phyloP scores from a whole-genome alignment of 1,140 invertebrate genomes.

The Adoxophyes honmai region DNA sequence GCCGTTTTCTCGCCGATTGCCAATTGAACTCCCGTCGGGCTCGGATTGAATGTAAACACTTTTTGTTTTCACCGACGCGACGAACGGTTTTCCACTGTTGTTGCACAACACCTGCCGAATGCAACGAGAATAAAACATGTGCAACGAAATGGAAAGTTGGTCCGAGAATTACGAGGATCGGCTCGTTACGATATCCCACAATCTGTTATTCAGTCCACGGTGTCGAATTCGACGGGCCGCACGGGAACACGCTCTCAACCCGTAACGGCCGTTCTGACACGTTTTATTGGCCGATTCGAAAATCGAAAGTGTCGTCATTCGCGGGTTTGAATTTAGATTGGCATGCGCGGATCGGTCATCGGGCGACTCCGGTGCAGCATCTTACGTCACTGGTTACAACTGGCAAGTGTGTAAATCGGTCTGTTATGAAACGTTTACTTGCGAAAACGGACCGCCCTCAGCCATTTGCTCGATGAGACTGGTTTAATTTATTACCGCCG shows the following conservation, averaged over 20 bases:
- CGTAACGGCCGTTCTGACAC: conserved; percentile 13
- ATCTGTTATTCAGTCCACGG: conserved; percentile 6
- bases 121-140: conserved; percentile 38
- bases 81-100: conserved; percentile 7
- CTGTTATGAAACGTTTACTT: conserved; percentile 15
- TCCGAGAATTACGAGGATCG: conserved; percentile 11
- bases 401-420: conserved; percentile 9
- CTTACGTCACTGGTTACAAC: background rate
- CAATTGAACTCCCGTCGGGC: background rate
- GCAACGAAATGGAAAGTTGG: conserved; percentile 52
- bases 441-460: conserved; percentile 5
- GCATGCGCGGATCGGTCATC: conserved; percentile 16
- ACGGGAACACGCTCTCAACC: conserved; percentile 10
- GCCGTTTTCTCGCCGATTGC: background rate
- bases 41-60: background rate
- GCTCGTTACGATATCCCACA: background rate
- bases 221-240: conserved; percentile 31
- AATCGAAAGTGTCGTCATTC: conserved; percentile 43
- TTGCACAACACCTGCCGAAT: conserved; percentile 22
- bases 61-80: background rate
- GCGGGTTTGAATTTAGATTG: conserved; percentile 30
- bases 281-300: conserved; percentile 28
- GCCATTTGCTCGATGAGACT: conserved; percentile 19
- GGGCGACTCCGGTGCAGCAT: background rate
- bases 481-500: conserved; percentile 18